Conservation (phyloP, 2,113 vertebrate genomes). For the Aegithalos caudatus region DNA sequence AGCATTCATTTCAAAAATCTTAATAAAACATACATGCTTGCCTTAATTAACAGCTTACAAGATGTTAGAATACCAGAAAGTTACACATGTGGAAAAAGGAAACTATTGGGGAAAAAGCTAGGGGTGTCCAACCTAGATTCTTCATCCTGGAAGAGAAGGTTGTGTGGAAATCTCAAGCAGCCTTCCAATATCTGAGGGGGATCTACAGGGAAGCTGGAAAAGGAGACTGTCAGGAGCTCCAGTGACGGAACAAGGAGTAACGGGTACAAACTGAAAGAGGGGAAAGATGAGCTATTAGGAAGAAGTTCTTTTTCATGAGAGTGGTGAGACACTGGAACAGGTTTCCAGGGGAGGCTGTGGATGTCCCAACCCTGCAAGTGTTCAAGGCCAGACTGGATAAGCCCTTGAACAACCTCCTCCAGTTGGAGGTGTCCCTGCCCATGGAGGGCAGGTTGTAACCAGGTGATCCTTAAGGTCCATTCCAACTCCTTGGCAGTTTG, state of each 20-base stretch:
- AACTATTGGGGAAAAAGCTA: neutral
- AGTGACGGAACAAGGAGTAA: neutral
- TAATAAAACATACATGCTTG: neutral
- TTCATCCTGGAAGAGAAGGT: neutral
- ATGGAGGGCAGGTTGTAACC: rapidly evolving
- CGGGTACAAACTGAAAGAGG: neutral
- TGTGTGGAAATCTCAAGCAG: neutral
- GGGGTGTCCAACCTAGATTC: neutral
- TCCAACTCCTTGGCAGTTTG: too few species aligned
- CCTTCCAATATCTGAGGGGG: neutral
- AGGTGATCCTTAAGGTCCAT: neutral
- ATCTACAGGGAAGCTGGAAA: neutral
- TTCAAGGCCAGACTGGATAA: neutral
- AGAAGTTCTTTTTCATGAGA: neutral
- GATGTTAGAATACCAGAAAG: neutral
- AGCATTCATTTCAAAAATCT: neutral
- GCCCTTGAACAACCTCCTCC: neutral
- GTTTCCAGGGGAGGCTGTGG: neutral
- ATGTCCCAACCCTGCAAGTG: neutral
- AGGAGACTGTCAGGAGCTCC: neutral
- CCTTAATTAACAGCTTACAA: neutral
- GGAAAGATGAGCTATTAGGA: neutral
- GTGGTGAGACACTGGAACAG: neutral
- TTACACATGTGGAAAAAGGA: neutral
- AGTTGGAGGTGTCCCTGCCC: neutral